Base-by-base conservation (phyloP, 2,888 invertebrate species). In the Hoplodrina blanda region DNA sequence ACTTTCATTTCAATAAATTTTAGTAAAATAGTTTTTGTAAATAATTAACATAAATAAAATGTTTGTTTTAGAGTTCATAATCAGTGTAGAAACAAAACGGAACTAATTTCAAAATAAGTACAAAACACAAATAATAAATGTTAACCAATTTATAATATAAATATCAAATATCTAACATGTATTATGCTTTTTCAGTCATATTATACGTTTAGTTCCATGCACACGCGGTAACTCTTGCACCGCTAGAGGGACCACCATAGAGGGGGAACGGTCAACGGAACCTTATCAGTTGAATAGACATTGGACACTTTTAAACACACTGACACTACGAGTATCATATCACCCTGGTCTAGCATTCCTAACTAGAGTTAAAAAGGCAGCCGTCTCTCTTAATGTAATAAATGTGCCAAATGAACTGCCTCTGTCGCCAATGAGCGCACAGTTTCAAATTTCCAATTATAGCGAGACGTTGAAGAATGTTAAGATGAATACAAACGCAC, bases 121-220 rank as follows among this genome's bases (percentile, higher is more conserved):
- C 78, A 78, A 69, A 62, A 75, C 62, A 67, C 5, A 81, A 69
- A 79, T 61, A 72, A 80, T 70, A 79, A 80, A 82, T 76, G 71
- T 71, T 56, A 80, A 70, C 55, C 62, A 66, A 69, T 75, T 75
- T 19, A 62, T 30, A 69, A 49, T 19, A 69, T 52, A 62, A 73
- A 76, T 69, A 69, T 72, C 69, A 71, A 60, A 30, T 70, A 66
- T 30, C 65, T 64, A 62, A 74, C 62, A 65, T 50, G 25, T 72
- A 70, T 66, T 69, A 69, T 77, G 69, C 57, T 63, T 67, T 30
- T 82, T 80, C 80, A 83, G 84, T 84, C 84, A 83, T 83, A 83
- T 83, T 82, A 82, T 65, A 82, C 84, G 79, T 79, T 64, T 59
- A 69, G 44, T 67, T 67, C 25, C 37, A 67, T 64, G 64, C 56